Evolutionary conservation across 2,797 vertebrate species (phyloP).

Genomic region (Mormyrus proboscirostris): DNA sequence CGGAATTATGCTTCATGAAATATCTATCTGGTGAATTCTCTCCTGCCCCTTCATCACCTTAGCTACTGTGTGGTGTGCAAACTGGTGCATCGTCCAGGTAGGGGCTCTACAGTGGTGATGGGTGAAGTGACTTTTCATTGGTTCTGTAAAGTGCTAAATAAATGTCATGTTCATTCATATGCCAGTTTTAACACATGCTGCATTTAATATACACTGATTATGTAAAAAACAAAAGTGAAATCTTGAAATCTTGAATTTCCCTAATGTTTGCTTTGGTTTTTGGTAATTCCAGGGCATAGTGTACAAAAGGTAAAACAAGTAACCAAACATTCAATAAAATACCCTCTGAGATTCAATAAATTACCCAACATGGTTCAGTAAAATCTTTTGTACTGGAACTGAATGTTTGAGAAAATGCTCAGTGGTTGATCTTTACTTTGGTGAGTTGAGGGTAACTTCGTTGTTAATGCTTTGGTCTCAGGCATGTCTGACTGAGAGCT

Average conservation of each 20-base stretch:
- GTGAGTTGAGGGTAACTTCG: neutral
- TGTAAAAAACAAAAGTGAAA: neutral
- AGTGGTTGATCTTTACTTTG: neutral
- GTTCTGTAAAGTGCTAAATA: neutral
- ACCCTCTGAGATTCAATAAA: neutral
- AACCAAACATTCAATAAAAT: neutral
- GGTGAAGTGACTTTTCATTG: neutral
- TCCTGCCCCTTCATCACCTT: neutral
- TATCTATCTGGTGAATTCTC: neutral
- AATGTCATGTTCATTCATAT: neutral
- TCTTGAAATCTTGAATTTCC: neutral
- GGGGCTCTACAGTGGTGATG: neutral
- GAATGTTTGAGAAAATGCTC: neutral
- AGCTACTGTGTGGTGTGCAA: neutral
- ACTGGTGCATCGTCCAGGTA: neutral
- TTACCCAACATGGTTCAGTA: neutral
- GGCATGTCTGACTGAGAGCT: neutral
- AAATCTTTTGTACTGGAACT: neutral
- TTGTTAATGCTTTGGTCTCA: neutral
- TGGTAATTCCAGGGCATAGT: neutral
- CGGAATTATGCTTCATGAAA: neutral
- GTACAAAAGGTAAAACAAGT: neutral
- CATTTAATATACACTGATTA: neutral
- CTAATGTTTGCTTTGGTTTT: neutral
- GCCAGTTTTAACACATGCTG: neutral